Conservation (phyloP, 2,113 vertebrate genomes). For the Rhynchomys soricoides region DNA sequence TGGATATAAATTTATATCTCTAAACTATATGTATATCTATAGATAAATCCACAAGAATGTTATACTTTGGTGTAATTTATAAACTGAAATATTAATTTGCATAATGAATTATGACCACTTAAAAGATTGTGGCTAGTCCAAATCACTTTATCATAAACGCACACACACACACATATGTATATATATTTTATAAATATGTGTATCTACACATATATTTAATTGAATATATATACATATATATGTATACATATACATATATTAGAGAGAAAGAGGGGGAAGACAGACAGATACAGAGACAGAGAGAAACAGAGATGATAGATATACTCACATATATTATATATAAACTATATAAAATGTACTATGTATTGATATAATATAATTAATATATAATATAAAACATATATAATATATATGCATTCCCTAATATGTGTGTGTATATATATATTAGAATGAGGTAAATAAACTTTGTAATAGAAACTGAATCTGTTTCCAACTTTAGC, state of each 20-base stretch:
- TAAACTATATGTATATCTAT: too few species aligned
- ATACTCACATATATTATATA: not conserved
- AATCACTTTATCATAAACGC: constrained; percentile 55
- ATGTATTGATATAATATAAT: too few species aligned
- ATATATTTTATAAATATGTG: not conserved
- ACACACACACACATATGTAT: not conserved
- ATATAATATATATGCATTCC: not conserved
- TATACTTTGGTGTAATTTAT: constrained; percentile 61
- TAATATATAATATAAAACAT: too few species aligned
- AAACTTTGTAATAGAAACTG: constrained; percentile 1
- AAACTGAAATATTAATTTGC: constrained; percentile 65
- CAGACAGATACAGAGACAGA: not conserved
- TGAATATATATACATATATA: not conserved
- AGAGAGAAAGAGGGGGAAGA: not conserved
- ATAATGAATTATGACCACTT: constrained; percentile 62
- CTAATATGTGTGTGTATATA: not conserved
- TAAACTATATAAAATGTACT: too few species aligned
- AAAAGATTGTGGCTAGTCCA: constrained; percentile 38
- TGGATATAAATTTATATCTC: too few species aligned
- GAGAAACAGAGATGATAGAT: not conserved
- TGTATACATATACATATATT: too few species aligned
- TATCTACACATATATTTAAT: not conserved
- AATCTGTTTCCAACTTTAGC: constrained; percentile 34
- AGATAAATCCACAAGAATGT: not conserved
- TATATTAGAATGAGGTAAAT: not conserved